phyloP scores from a whole-genome alignment of 1,140 invertebrate genomes.

The Drepana arcuata region DNA sequence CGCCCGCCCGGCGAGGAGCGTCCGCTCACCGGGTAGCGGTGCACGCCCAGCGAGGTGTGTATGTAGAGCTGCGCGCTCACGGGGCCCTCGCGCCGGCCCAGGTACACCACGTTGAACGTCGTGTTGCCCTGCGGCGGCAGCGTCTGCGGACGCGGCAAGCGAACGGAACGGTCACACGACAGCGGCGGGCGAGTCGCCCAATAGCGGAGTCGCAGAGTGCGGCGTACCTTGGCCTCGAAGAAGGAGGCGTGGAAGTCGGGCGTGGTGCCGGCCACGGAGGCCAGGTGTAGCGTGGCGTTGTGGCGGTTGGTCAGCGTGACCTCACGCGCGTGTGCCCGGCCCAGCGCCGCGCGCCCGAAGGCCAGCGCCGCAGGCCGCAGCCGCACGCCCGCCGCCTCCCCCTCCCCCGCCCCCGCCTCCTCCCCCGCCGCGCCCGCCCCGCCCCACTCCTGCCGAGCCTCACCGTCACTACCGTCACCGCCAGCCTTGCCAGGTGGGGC shows the following conservation, averaged over 20 bases:
- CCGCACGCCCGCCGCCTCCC: conserved; percentile 20
- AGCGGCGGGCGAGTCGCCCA: too few species aligned
- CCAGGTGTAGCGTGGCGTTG: conserved; percentile 55
- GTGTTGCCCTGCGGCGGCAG: conserved; percentile 93
- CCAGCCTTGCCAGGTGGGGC: too few species aligned
- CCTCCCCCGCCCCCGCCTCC: conserved; percentile 3
- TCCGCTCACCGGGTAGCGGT: conserved; percentile 51
- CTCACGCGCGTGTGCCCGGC: conserved; percentile 31
- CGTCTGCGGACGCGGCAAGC: conserved; percentile 27
- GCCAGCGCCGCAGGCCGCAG: conserved; percentile 29
- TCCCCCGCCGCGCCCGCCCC: conserved; percentile 8
- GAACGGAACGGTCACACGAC: background rate
- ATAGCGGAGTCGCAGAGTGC: too few species aligned
- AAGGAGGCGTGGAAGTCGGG: conserved; percentile 61
- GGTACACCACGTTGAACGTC: conserved; percentile 95
- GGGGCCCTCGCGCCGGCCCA: conserved; percentile 90
- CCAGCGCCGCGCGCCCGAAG: conserved; percentile 40
- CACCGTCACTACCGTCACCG: background rate
- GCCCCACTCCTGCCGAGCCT: conserved; percentile 42
- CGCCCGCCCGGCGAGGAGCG: conserved; percentile 67
- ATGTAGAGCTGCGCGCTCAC: conserved; percentile 92
- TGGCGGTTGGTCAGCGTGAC: conserved; percentile 52
- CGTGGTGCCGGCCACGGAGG: conserved; percentile 55
- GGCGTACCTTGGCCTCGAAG: conserved; percentile 52
- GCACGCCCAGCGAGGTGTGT: conserved; percentile 89